These are phyloP conservation scores for Lacerta bilineata DNA, from an alignment of 2,797 vertebrate species.

Conservation along the genomic window DNA sequence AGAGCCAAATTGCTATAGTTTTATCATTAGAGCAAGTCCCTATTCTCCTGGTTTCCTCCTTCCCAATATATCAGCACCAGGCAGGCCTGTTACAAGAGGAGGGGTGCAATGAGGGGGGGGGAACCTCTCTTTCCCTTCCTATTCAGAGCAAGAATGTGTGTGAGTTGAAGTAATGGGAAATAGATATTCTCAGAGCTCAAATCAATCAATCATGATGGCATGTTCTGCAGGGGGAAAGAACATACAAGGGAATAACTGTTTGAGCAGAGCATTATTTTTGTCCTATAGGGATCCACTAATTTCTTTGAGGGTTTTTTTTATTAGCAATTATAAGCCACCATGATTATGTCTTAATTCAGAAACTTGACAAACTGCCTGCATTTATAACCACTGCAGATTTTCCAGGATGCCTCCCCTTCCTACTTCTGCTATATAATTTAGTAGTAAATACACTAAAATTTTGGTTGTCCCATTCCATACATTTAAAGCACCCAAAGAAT, in stretches of 20 bases:
- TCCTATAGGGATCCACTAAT: neutral
- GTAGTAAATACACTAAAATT: neutral
- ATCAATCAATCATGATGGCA: constrained; percentile 14
- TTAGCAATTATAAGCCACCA: neutral
- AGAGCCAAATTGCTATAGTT: constrained; percentile 27
- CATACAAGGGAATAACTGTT: neutral
- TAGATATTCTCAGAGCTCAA: constrained; percentile 2
- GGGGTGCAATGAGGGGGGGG: neutral
- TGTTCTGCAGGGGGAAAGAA: neutral
- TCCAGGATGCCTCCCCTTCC: neutral
- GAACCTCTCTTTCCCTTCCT: neutral
- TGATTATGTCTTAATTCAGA: neutral
- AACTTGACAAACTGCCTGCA: neutral
- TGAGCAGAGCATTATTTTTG: neutral
- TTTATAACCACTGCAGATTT: neutral
- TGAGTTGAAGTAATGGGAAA: constrained; percentile 9
- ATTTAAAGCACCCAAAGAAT: too few species aligned
- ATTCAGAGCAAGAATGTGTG: neutral
- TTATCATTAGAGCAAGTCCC: constrained; percentile 16
- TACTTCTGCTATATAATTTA: neutral
- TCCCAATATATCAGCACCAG: constrained; percentile 3
- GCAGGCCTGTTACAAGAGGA: neutral
- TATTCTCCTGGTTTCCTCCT: neutral
- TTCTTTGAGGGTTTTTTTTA: neutral
- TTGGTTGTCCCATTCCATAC: too few species aligned